Percentiles rank a stretch among this genome's conserved stretches.
Evolutionary conservation across 1,140 invertebrate species (phyloP).

Genomic region (Drosophila repletoides): DNA sequence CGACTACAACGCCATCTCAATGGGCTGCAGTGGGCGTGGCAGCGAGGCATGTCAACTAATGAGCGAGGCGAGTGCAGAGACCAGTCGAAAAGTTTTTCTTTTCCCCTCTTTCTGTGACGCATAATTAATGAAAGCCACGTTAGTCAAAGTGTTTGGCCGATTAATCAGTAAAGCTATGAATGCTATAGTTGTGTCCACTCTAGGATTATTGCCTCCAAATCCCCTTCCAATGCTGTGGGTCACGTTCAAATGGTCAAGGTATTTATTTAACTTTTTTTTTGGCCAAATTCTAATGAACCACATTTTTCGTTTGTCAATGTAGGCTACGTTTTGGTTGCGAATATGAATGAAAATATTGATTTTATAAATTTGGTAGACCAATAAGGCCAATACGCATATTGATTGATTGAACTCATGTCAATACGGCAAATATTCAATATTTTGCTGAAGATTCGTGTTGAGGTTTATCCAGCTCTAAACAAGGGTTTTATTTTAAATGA

Average conservation of each 20-base stretch:
- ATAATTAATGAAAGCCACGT: slow-evolving; percentile 51
- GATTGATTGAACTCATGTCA: too few relatives aligned
- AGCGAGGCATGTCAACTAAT: slow-evolving; percentile 64
- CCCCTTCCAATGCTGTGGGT: slow-evolving; percentile 2
- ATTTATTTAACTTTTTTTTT: not conserved
- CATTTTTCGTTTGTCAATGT: too few relatives aligned
- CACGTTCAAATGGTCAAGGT: slow-evolving; percentile 23
- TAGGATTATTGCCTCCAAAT: not conserved
- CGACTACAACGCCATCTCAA: slow-evolving; percentile 41
- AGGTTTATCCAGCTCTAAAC: too few relatives aligned
- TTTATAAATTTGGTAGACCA: too few relatives aligned
- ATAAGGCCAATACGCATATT: too few relatives aligned
- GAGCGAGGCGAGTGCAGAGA: slow-evolving; percentile 24
- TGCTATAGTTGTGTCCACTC: not conserved
- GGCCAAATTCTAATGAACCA: not conserved
- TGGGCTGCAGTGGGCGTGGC: not conserved
- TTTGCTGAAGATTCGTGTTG: too few relatives aligned
- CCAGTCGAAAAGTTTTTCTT: slow-evolving; percentile 22
- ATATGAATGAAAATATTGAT: too few relatives aligned
- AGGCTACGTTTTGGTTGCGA: too few relatives aligned
- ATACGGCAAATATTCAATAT: too few relatives aligned
- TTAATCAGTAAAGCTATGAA: slow-evolving; percentile 37
- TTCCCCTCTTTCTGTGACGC: not conserved
- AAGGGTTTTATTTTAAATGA: too few relatives aligned
- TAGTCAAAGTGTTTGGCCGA: slow-evolving; percentile 41